Evolutionary conservation across 2,888 invertebrate species (phyloP).

Genomic region (Leptopterna dolabrata): DNA sequence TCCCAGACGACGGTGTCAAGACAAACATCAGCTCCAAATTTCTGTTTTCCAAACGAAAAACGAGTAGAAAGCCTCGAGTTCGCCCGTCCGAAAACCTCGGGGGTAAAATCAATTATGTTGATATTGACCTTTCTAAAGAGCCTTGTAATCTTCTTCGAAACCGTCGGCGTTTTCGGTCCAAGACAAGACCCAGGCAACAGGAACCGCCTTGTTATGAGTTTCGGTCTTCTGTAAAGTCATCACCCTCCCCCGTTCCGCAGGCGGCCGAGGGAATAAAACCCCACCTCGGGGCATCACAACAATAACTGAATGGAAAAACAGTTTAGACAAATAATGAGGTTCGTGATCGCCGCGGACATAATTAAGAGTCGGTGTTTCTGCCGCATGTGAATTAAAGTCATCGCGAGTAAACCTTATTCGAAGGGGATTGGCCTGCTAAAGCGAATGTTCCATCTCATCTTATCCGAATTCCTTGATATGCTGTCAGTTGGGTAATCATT

Average conservation of each 20-base stretch:
- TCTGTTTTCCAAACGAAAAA: not conserved
- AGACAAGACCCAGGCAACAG: not conserved
- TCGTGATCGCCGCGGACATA: slow-evolving; percentile 13
- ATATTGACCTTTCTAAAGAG: slow-evolving; percentile 44
- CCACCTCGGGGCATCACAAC: slow-evolving; percentile 5
- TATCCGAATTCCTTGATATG: not conserved
- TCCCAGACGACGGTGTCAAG: no score
- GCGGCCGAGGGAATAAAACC: not conserved
- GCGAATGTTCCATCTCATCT: not conserved
- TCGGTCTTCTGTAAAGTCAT: slow-evolving; percentile 29
- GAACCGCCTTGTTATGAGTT: slow-evolving; percentile 26
- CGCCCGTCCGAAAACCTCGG: not conserved
- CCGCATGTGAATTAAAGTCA: slow-evolving; percentile 8
- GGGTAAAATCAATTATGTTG: slow-evolving; percentile 44
- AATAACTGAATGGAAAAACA: slow-evolving; percentile 29
- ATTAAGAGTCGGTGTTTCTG: slow-evolving; percentile 6
- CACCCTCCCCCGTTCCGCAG: not conserved
- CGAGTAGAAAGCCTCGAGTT: not conserved
- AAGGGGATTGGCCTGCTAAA: not conserved
- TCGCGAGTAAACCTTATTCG: not conserved
- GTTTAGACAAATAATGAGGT: slow-evolving; percentile 31
- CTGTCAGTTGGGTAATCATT: slow-evolving; percentile 3
- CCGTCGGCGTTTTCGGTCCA: slow-evolving; percentile 6
- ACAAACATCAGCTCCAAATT: no score
- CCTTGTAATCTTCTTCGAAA: slow-evolving; percentile 30